Conservation (phyloP, 2,113 vertebrate species). For the Callospermophilus lateralis region DNA sequence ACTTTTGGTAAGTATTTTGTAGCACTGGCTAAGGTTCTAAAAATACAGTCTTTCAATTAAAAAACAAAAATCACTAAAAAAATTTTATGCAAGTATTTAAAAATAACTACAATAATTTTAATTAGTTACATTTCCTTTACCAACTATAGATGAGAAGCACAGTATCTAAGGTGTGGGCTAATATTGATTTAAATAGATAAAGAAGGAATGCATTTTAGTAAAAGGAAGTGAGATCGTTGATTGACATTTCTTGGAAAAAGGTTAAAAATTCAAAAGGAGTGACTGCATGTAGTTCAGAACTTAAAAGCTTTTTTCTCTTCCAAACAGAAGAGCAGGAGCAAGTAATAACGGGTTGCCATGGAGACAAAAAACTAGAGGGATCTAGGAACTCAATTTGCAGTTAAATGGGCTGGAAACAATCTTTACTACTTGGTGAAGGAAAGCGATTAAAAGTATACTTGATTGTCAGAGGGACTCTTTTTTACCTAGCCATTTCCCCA, state of each 20-base stretch:
- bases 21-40: slow-evolving; percentile 1
- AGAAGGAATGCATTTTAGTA: slow-evolving; percentile 73
- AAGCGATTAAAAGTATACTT: slow-evolving; percentile 82
- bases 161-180: slow-evolving; percentile 20
- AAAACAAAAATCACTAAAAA: slow-evolving; percentile 5
- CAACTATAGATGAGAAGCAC: slow-evolving; percentile 52
- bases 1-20: not conserved
- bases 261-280: slow-evolving; percentile 82
- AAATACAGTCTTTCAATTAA: slow-evolving; percentile 29
- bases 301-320: slow-evolving; percentile 87
- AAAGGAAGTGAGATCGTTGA: slow-evolving; percentile 76
- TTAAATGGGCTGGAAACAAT: slow-evolving; percentile 91
- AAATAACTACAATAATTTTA: slow-evolving; percentile 61
- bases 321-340: slow-evolving; percentile 83
- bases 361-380: slow-evolving; percentile 87
- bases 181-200: slow-evolving; percentile 72
- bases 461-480: slow-evolving; percentile 81
- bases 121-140: slow-evolving; percentile 63
- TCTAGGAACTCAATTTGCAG: slow-evolving; percentile 88
- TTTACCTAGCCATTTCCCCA: slow-evolving; percentile 63
- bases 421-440: slow-evolving; percentile 80
- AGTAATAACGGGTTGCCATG: slow-evolving; percentile 89
- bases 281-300: slow-evolving; percentile 83
- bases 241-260: slow-evolving; percentile 78
- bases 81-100: slow-evolving; percentile 54